Percentiles rank a stretch among this genome's conserved stretches.
Evolutionary conservation across 1,140 invertebrate genomes (phyloP).

Genomic region (Bursaphelenchus mucronatus): DNA sequence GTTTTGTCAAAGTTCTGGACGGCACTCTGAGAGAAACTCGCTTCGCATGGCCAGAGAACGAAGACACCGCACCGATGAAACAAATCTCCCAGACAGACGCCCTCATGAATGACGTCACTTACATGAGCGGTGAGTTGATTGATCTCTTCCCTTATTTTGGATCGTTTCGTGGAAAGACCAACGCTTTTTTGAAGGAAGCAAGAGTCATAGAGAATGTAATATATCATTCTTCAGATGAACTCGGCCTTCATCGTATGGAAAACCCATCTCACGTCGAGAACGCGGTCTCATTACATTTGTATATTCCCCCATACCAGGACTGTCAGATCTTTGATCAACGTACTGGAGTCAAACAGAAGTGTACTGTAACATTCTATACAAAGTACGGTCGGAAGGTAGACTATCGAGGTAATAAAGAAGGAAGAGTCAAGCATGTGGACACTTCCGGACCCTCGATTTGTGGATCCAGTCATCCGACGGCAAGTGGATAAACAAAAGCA

Average conservation of each 20-base stretch:
- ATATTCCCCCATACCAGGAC: slow-evolving; percentile 83
- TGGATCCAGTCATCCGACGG: too few relatives aligned
- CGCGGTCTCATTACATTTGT: slow-evolving; percentile 87
- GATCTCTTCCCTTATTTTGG: not conserved
- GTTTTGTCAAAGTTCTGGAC: slow-evolving; percentile 82
- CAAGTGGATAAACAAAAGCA: too few relatives aligned
- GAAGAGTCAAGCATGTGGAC: not conserved
- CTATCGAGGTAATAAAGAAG: slow-evolving; percentile 39
- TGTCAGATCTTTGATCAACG: slow-evolving; percentile 79
- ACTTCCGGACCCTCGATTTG: too few relatives aligned
- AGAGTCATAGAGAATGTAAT: not conserved
- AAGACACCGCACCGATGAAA: slow-evolving; percentile 52
- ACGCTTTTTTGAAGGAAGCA: not conserved
- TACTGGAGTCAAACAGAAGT: slow-evolving; percentile 32
- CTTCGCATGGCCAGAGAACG: slow-evolving; percentile 70
- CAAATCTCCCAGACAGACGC: slow-evolving; percentile 63
- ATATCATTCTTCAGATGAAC: slow-evolving; percentile 70
- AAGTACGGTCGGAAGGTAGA: slow-evolving; percentile 50
- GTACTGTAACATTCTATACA: slow-evolving; percentile 48
- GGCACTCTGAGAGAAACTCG: slow-evolving; percentile 68
- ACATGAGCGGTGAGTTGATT: slow-evolving; percentile 79
- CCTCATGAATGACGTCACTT: slow-evolving; percentile 75
- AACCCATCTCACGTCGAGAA: slow-evolving; percentile 81
- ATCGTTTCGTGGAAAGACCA: slow-evolving; percentile 1
- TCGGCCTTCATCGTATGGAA: slow-evolving; percentile 91